These are phyloP conservation scores for Zosterops pallidus DNA, from an alignment of 2,113 vertebrate genomes.

Conservation along the genomic window DNA sequence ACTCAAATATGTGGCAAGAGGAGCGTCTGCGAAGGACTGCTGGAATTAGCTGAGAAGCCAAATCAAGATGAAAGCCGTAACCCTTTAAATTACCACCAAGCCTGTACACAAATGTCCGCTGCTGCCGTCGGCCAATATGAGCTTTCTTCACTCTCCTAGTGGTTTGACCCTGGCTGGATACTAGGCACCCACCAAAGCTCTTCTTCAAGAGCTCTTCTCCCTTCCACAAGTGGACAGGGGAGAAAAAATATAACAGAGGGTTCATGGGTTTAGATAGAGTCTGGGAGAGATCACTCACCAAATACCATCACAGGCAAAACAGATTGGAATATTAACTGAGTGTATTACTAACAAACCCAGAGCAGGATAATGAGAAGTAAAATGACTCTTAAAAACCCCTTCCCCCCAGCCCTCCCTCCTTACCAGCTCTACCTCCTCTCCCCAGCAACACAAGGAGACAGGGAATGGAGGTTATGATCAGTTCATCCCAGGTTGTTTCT, in stretches of 20 bases:
- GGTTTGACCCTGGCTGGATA: not conserved
- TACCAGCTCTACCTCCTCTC: not conserved
- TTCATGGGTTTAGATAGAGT: not conserved
- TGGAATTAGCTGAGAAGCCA: not conserved
- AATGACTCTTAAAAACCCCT: not conserved
- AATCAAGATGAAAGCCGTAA: not conserved
- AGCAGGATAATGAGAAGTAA: not conserved
- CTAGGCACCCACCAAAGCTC: not conserved
- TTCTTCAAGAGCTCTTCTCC: not conserved
- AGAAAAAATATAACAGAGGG: not conserved
- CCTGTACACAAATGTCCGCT: rapidly evolving
- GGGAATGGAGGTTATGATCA: not conserved
- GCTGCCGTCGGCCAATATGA: rapidly evolving
- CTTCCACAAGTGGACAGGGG: not conserved
- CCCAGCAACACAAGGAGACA: not conserved
- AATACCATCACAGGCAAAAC: not conserved
- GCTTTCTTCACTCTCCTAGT: not conserved
- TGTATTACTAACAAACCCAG: not conserved
- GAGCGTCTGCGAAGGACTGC: not conserved
- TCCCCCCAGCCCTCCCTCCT: not conserved
- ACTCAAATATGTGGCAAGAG: not conserved
- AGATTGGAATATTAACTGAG: not conserved
- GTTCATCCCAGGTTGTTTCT: not conserved
- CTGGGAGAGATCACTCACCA: not conserved
- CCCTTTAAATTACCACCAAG: not conserved